These are phyloP conservation scores for Sitta carolinensis DNA, from an alignment of 2,797 vertebrate species.

Conservation along the genomic window DNA sequence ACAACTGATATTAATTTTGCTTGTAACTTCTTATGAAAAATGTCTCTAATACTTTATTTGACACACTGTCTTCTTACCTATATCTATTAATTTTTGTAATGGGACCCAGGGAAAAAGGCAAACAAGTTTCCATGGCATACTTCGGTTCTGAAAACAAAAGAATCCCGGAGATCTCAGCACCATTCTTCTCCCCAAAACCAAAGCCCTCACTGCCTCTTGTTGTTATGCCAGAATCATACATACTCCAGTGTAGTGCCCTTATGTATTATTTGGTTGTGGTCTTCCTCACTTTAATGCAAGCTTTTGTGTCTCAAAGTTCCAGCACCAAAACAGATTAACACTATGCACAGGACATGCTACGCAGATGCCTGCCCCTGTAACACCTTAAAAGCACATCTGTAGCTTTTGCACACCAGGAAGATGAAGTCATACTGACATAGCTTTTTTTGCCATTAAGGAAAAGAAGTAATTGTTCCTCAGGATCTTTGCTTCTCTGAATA, in stretches of 20 bases:
- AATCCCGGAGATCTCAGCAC: neutral
- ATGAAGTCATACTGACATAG: neutral
- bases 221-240: neutral
- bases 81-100: neutral
- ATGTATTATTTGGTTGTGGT: neutral
- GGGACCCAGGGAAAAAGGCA: neutral
- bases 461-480: neutral
- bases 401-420: neutral
- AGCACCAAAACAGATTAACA: neutral
- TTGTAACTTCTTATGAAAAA: neutral
- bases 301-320: neutral
- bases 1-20: neutral
- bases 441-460: neutral
- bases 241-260: neutral
- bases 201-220: neutral
- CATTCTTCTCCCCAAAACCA: neutral
- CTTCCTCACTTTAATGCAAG: neutral
- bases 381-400: neutral
- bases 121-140: neutral
- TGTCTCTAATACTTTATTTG: neutral
- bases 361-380: neutral
- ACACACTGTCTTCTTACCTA: neutral
- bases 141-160: neutral
- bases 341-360: neutral
- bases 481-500: neutral